Evolutionary conservation across 2,797 vertebrate species (phyloP), one percentile per base, ranked within the genome.

Genomic region (Buphagus erythrorhynchus): DNA sequence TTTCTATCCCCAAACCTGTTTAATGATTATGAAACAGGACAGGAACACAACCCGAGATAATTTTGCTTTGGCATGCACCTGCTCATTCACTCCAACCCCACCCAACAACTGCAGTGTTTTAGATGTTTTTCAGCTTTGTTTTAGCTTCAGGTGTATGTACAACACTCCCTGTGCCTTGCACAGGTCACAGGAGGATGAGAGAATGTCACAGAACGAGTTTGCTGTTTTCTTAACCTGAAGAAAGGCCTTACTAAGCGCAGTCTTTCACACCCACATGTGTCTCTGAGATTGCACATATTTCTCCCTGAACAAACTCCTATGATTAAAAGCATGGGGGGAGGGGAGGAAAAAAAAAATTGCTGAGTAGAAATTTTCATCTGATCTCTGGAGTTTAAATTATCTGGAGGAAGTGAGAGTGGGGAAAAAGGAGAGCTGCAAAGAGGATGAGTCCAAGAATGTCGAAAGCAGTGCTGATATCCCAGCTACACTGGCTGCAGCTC

Each of bases 161-260:
- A 85, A 92, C 95, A 85, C 85, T 94, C 93, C 96, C 93, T 48
- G 51, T 49, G 91, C 92, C 87, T 71, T 8, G 16, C 11, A 6
- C 73, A 66, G 91, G 94, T 96, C 94, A 91, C 62, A 1, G 0
- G 80, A 83, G 66, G 84, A 94, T 80, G 72, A 90, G 88, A 82
- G 94, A 97, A 97, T 97, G 96, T 73, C 93, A 95, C 91, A 86
- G 81, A 97, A 95, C 91, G 0, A 77, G 97, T 97, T 96, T 95
- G 65, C 43, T 67, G 52, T 61, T 90, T 86, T 95, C 90, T 80
- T 91, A 94, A 92, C 85, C 86, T n/a, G 66, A 46, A 71, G 71
- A 92, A 95, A 95, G 45, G 72, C 62, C 79, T 84, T 38, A 36
- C 52, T 87, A 69, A 21, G 61, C 0, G 0, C 42, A 9, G 48